Base-by-base conservation (phyloP, 2,888 invertebrate species). In the Trissolcus japonicus region DNA sequence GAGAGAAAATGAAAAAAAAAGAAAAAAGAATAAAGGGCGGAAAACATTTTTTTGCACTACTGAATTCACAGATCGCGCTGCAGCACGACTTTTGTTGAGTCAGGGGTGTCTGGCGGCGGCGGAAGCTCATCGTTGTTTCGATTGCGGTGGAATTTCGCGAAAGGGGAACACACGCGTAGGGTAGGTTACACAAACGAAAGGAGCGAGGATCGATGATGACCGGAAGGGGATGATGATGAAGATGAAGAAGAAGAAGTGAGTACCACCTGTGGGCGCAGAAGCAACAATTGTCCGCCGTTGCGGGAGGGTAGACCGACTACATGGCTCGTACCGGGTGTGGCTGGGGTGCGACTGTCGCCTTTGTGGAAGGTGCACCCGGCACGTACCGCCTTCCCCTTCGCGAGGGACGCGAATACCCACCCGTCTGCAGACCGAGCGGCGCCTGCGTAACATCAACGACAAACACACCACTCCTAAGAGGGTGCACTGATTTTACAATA, bases 211-310 rank as follows among this genome's bases (percentile, higher is more conserved):
- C 9, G 61, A 43, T 54, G 54, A 61, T 3, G 65, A 65, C 55
- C 43, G 67, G 63, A 59, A 13, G 71, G 21, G 29, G 51, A 59
- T 9, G 59, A 59, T 56, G 55, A 43, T 21, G 71, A 57, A 63
- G 62, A 71, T 41, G 72, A 67, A 60, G 75, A 77, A 56, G 76
- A 69, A 59, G 79, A 79, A 79, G 79, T 76, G 84, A 82, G 81
- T 86, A 87, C 88, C 89, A 89, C 89, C 89, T 88, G 88, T 88
- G 87, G 88, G 88, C 86, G 86, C 86, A 86, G 89, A 88, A 88
- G 88, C 88, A 89, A 89, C 89, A 88, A 88, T 89, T 88, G 88
- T 89, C 89, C 89, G 88, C 88, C 85, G 88, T 87, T 86, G 88
- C 87, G 87, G 86, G 88, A 87, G 86, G 87, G 87, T 84, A 86